phyloP scores from a whole-genome alignment of 2,888 invertebrate species.

The Rhaphigaster nebulosa region DNA sequence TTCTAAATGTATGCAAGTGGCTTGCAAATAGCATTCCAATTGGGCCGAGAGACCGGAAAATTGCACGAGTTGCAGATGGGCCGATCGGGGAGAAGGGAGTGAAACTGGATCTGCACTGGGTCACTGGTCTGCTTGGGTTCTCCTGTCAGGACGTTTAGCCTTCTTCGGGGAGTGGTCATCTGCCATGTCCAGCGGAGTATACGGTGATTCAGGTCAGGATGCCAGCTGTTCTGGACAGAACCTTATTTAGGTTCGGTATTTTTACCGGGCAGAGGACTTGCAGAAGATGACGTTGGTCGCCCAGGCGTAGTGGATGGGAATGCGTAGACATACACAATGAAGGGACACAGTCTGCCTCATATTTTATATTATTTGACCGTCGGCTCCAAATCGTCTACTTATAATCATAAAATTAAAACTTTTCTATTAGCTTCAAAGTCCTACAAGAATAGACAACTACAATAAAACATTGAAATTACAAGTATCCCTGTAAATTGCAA shows the following conservation, averaged over 20 bases:
- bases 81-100: not conserved
- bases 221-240: not conserved
- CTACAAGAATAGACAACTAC: no score
- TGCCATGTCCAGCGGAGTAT: not conserved
- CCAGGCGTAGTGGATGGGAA: no score
- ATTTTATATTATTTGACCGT: not conserved
- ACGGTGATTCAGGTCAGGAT: not conserved
- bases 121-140: not conserved
- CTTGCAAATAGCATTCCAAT: not conserved
- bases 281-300: no score
- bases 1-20: constrained; percentile 33
- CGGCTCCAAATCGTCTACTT: no score
- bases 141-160: no score
- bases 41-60: not conserved
- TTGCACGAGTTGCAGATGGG: not conserved
- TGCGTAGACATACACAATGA: no score
- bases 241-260: not conserved
- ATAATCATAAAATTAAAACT: no score
- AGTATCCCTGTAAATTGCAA: no score
- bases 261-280: not conserved
- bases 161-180: not conserved
- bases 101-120: constrained; percentile 2
- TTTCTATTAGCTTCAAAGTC: no score
- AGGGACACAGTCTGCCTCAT: not conserved
- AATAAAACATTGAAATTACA: no score